Base-by-base conservation (phyloP, 1,140 invertebrate genomes). In the Radopholus similis region DNA sequence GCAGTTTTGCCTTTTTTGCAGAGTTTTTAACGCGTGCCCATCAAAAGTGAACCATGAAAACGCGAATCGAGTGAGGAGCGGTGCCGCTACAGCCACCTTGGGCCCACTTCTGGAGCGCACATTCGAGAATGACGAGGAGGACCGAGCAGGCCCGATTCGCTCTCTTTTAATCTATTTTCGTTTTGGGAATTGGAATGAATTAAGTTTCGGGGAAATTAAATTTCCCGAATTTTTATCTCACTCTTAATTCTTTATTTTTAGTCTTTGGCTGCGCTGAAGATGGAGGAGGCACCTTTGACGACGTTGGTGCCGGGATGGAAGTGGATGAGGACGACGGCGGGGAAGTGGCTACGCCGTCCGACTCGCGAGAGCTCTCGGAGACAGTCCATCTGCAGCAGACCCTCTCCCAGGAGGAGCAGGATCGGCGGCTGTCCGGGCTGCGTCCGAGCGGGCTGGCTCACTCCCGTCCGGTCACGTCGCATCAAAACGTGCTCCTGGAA, bases 1-100 rank as follows among this genome's bases (percentile, higher is more conserved):
- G n/a, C n/a, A n/a, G n/a, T n/a, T 18, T 58, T 49, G n/a, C 58
- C 32, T 18, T 64, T 2, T 66, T 62, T 62, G 58, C 56, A 6
- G 2, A 64, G 44, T 62, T 32, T 21, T 51, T 51, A 11, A 28
- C 51, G 0, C 51, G 35, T 32, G 28, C 40, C 49, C 59, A 47
- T 4, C 23, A 51, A 26, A 62, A 49, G 9, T 34, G 35, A 54
- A 5, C 51, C 21, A 47, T 30, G 15, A n/a, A 26, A 15, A 8
- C 40, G 13, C 40, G 23, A 47, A 58, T 2, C 28, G 30, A 18
- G 34, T 18, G 5, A 15, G 35, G 5, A 28, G 13, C 35, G 51
- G 44, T 4, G 44, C 28, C 4, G 30, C 35, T 23, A 34, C 35
- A 32, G 28, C 30, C 15, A 15, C 21, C 1, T 49, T 62, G 21